Evolutionary conservation across 2,113 vertebrate species (phyloP).

Genomic region (Hippoglossus stenolepis): DNA sequence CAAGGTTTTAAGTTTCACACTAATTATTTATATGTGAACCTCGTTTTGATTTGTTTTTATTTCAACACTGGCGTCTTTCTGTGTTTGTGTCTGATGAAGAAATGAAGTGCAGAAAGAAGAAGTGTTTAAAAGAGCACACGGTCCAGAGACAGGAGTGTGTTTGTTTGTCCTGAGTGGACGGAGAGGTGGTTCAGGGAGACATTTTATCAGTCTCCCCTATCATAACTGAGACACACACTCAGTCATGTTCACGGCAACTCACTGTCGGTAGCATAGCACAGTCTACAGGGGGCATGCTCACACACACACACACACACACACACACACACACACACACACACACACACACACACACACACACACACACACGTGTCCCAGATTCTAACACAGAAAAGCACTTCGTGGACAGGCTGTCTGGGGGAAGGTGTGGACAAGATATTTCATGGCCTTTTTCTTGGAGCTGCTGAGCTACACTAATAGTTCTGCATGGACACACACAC

Average conservation of each 20-base stretch:
- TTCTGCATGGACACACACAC: slow-evolving; percentile 7
- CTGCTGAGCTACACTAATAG: slow-evolving; percentile 69
- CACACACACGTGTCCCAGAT: slow-evolving; percentile 40
- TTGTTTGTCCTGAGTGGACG: slow-evolving; percentile 26
- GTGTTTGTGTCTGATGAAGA: neutral
- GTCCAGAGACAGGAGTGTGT: no score
- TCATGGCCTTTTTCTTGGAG: slow-evolving; percentile 54
- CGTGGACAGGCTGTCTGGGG: slow-evolving; percentile 63
- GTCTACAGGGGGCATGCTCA: slow-evolving; percentile 58
- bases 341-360: neutral
- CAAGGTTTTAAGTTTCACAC: no score
- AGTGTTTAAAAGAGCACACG: neutral
- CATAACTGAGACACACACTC: slow-evolving; percentile 72
- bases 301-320: slow-evolving; percentile 18
- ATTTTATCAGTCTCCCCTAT: slow-evolving; percentile 64
- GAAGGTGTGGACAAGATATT: slow-evolving; percentile 73
- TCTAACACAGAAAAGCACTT: slow-evolving; percentile 81
- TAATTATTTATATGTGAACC: no score
- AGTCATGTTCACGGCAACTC: slow-evolving; percentile 69
- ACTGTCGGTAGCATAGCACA: slow-evolving; percentile 66
- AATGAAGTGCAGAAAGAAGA: slow-evolving; percentile 4
- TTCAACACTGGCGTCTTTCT: neutral
- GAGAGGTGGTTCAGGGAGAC: slow-evolving; percentile 24
- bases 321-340: slow-evolving; percentile 30
- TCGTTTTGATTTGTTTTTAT: no score